Percentiles rank a stretch among this genome's conserved stretches.
Conservation (phyloP, 2,888 invertebrate species). For the Carcina quercana region DNA sequence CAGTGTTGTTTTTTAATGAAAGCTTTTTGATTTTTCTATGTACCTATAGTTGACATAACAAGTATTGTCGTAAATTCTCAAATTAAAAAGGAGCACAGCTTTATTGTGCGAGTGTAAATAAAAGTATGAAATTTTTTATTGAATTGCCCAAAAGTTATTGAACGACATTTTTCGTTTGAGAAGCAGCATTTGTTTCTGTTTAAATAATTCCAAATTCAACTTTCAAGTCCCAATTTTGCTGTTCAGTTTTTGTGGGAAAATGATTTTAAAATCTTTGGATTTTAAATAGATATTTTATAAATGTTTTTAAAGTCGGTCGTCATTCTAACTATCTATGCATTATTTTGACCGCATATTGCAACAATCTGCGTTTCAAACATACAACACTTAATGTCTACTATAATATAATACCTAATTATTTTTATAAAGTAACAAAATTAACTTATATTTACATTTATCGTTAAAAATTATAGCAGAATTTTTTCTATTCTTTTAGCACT, state of each 20-base stretch:
- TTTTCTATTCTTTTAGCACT: conserved; percentile 66
- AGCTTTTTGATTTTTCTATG: no score
- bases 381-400: conserved; percentile 71
- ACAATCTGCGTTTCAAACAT: conserved; percentile 72
- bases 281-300: conserved; percentile 42
- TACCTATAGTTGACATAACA: no score
- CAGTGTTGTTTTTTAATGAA: conserved; percentile 47
- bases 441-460: conserved; percentile 72
- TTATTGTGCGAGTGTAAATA: no score
- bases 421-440: conserved; percentile 74
- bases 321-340: conserved; percentile 64
- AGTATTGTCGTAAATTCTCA: no score
- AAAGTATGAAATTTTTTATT: no score
- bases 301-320: conserved; percentile 57
- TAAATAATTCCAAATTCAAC: no score
- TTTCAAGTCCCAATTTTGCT: no score
- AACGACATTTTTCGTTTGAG: no score
- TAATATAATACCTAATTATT: conserved; percentile 72
- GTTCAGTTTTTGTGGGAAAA: conserved; percentile 63
- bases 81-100: no score
- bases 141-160: no score
- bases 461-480: conserved; percentile 69
- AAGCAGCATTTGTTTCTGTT: no score
- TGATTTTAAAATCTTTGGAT: conserved; percentile 67
- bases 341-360: conserved; percentile 69